Base-by-base conservation (phyloP, 2,888 invertebrate genomes). In the Rhopalosiphum nymphaeae region DNA sequence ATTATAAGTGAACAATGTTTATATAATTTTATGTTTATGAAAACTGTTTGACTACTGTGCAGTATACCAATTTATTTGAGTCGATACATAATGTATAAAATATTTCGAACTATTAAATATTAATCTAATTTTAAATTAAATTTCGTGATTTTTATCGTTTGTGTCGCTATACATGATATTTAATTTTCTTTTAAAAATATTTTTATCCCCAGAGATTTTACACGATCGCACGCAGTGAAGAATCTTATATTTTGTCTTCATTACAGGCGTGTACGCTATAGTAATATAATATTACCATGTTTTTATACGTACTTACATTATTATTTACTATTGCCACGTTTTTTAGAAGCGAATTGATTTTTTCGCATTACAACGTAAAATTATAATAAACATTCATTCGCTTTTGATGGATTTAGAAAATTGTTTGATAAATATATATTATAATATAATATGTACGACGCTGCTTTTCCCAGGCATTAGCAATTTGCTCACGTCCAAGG, bases 91-190 rank as follows among this genome's bases (percentile, higher is more conserved):
- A n/a, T 67, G 16, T 67, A 67, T 0, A 13, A 67, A 67, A n/a
- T 13, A 67, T 67, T n/a, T n/a, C n/a, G 16, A n/a, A n/a, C n/a
- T n/a, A 67, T 67, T n/a, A 67, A n/a, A n/a, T 67, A n/a, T 67
- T 67, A n/a, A 67, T 67, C 13, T n/a, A 67, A n/a, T 67, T 67
- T n/a, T n/a, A 67, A 67, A 67, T 67, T n/a, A n/a, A n/a, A 67
- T 67, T n/a, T 16, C 16, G 5, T n/a, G n/a, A 67, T 29, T 67
- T 67, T 13, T n/a, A 67, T n/a, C n/a, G n/a, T n/a, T n/a, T 67
- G 67, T 67, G n/a, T n/a, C n/a, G 16, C 16, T 67, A 16, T n/a
- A n/a, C 16, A 16, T 5, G 13, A 67, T n/a, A 67, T 4, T 16
- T 67, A n/a, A 67, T 67, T 67, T 67, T n/a, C n/a, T n/a, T 67